Conservation (phyloP, 2,797 vertebrate genomes). For the Odontamblyopus rebecca region DNA sequence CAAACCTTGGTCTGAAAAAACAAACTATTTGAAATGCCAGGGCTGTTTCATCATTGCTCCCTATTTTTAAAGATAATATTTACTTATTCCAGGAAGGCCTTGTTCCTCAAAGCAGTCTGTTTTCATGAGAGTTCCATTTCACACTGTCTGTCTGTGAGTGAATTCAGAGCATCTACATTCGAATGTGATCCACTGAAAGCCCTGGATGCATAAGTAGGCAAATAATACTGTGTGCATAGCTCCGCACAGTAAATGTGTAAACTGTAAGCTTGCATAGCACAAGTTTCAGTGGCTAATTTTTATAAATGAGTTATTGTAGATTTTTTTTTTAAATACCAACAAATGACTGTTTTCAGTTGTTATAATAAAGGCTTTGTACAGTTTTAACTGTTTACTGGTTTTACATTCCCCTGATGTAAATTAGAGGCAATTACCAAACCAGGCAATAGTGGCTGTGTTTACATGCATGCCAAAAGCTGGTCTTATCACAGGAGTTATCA, state of each 20-base stretch:
- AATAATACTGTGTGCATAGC: slow-evolving; percentile 1
- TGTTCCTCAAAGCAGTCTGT: background rate
- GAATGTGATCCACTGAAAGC: background rate
- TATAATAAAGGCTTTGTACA: no score
- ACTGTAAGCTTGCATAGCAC: background rate
- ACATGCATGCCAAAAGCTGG: no score
- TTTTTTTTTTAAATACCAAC: no score
- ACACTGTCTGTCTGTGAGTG: background rate
- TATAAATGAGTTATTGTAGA: background rate
- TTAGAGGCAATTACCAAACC: no score
- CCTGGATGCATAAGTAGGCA: background rate
- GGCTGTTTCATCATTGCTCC: background rate
- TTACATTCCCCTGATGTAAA: no score
- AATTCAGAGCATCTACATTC: background rate
- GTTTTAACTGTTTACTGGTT: no score
- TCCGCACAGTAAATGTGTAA: background rate
- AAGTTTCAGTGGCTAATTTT: background rate
- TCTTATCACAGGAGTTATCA: no score
- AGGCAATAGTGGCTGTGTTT: no score
- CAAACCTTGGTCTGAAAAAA: no score
- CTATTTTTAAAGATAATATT: background rate
- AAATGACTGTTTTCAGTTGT: no score
- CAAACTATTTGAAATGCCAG: no score
- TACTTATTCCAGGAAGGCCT: background rate
- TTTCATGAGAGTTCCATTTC: background rate